Conservation (phyloP, 2,888 invertebrate species). For the Darwinula stevensoni region DNA sequence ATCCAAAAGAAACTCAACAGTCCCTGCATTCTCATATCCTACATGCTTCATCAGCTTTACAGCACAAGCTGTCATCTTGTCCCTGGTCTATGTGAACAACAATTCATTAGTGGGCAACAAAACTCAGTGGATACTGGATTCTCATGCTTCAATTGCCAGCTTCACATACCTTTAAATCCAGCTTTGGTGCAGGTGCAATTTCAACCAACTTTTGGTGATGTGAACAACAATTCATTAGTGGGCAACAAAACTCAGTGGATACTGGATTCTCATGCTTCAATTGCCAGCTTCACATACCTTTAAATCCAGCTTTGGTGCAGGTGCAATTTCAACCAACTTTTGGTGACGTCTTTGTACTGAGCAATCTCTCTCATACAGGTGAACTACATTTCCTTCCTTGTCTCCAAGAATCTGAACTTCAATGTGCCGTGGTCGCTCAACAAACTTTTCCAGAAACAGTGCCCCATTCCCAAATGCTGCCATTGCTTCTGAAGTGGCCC, state of each 20-base stretch:
- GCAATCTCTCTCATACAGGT: constrained; percentile 89
- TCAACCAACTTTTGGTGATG: constrained; percentile 89
- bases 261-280: not conserved
- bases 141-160: not conserved
- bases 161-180: constrained; percentile 24
- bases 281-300: constrained; percentile 9
- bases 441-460: constrained; percentile 94
- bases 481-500: constrained; percentile 79
- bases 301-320: constrained; percentile 57
- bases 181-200: constrained; percentile 83
- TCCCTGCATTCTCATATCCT: constrained; percentile 91
- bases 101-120: constrained; percentile 5
- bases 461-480: constrained; percentile 95
- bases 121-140: no score
- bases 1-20: constrained; percentile 87
- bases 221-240: constrained; percentile 3
- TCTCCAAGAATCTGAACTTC: constrained; percentile 87
- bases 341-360: constrained; percentile 95
- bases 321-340: constrained; percentile 94
- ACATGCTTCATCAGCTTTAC: constrained; percentile 64
- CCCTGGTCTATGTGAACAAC: constrained; percentile 21
- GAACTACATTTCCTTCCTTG: constrained; percentile 79
- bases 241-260: constrained; percentile 4
- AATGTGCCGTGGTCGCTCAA: constrained; percentile 89
- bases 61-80: constrained; percentile 68